Percentiles rank a stretch among this genome's conserved stretches.
These are phyloP conservation scores for Drosophila biarmipes DNA, from an alignment of 1,140 invertebrate species.

Conservation along the genomic window DNA sequence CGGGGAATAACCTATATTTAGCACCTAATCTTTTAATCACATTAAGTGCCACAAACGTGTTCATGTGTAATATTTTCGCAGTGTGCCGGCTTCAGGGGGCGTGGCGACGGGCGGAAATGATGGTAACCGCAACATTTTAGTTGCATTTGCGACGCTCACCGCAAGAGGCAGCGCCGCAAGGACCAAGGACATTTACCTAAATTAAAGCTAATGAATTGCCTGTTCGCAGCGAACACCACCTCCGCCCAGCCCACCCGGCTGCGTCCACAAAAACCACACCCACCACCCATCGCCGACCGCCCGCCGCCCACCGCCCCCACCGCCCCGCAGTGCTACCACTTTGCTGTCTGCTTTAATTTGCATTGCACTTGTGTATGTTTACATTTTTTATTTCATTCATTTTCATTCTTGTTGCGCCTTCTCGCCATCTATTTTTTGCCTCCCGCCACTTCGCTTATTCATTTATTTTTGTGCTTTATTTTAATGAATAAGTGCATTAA, in stretches of 20 bases:
- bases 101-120: constrained; percentile 54
- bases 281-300: neutral
- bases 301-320: neutral
- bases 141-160: constrained; percentile 78
- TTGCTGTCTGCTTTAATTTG: constrained; percentile 82
- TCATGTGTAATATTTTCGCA: neutral
- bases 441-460: constrained; percentile 6
- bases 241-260: neutral
- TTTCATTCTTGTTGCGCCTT: constrained; percentile 74
- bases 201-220: constrained; percentile 83
- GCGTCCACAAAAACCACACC: constrained; percentile 4
- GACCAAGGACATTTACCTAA: constrained; percentile 83
- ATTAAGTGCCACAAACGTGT: neutral
- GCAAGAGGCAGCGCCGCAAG: constrained; percentile 80
- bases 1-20: too few relatives aligned
- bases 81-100: constrained; percentile 10
- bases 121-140: constrained; percentile 80
- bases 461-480: constrained; percentile 49
- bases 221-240: constrained; percentile 54
- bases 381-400: constrained; percentile 82
- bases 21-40: too few relatives aligned
- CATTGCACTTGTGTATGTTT: constrained; percentile 82
- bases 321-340: constrained; percentile 61
- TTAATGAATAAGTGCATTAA: constrained; percentile 83
- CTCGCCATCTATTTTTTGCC: constrained; percentile 17